Evolutionary conservation across 2,888 invertebrate species (phyloP).

Genomic region (Prosapia bicincta): DNA sequence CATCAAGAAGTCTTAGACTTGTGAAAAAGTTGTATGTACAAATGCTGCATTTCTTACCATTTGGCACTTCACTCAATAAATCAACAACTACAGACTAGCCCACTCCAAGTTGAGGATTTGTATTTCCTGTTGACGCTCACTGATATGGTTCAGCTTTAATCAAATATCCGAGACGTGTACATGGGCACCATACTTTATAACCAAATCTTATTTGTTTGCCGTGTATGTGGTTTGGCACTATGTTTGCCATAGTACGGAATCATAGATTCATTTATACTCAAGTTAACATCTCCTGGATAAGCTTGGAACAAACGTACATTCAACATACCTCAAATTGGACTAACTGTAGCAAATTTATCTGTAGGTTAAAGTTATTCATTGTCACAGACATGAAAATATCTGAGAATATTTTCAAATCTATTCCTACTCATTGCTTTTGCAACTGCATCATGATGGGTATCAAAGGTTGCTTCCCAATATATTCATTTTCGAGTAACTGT

Average conservation of each 20-base stretch:
- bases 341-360: slow-evolving; percentile 30
- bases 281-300: slow-evolving; percentile 15
- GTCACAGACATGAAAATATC: not conserved
- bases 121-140: not conserved
- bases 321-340: slow-evolving; percentile 26
- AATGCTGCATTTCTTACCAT: too few relatives aligned
- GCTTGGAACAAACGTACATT: slow-evolving; percentile 24
- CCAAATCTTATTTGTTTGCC: slow-evolving; percentile 31
- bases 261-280: slow-evolving; percentile 32
- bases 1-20: too few relatives aligned
- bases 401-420: not conserved
- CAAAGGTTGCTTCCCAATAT: too few relatives aligned
- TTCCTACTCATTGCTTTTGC: too few relatives aligned
- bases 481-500: too few relatives aligned
- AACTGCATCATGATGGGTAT: too few relatives aligned
- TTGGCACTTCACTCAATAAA: too few relatives aligned
- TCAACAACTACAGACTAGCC: too few relatives aligned
- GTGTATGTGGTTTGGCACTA: slow-evolving; percentile 29
- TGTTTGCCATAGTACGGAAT: slow-evolving; percentile 33
- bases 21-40: too few relatives aligned
- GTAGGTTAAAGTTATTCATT: not conserved
- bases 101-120: not conserved
- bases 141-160: not conserved
- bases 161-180: not conserved
- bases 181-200: too few relatives aligned